phyloP scores from a whole-genome alignment of 2,888 invertebrate genomes.

The Ptychoptera contaminata region DNA sequence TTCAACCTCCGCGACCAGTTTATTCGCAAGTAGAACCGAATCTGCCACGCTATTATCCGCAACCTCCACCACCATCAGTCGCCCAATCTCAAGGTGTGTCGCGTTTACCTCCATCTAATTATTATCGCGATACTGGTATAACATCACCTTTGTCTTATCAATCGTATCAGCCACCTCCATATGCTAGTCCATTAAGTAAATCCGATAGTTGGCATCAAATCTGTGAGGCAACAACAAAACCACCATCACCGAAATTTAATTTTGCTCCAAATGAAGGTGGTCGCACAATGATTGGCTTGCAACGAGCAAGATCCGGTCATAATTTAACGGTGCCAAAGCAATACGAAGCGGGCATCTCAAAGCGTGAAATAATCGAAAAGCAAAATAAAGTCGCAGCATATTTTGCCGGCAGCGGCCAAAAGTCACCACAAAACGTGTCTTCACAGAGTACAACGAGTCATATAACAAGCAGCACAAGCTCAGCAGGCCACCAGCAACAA shows the following conservation, averaged over 20 bases:
- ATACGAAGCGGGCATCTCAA: conserved; percentile 61
- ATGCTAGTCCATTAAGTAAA: conserved; percentile 36
- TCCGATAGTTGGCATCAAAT: conserved; percentile 73
- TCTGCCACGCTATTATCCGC: conserved; percentile 13
- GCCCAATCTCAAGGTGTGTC: conserved; percentile 11
- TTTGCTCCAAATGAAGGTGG: conserved; percentile 14
- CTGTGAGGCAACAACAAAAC: conserved; percentile 25
- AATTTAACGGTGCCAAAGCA: conserved; percentile 59
- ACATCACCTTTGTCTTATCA: not conserved
- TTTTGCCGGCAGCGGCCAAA: conserved; percentile 34
- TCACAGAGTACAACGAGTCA: conserved; percentile 15
- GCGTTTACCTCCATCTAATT: conserved; percentile 13
- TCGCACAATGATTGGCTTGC: conserved; percentile 21
- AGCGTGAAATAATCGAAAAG: conserved; percentile 51
- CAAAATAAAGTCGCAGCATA: conserved; percentile 59
- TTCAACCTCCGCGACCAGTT: conserved; percentile 21
- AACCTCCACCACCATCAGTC: conserved; percentile 5
- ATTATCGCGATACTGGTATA: conserved; percentile 29
- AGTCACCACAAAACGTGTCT: conserved; percentile 27
- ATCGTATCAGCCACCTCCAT: conserved; percentile 6
- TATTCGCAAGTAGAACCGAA: conserved; percentile 11
- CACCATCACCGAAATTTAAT: conserved; percentile 18
- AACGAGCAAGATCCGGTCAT: conserved; percentile 58
- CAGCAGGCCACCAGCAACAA: conserved; percentile 10
- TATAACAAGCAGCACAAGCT: not conserved